A percentile compares a stretch with the other conserved stretches of the same genome.
phyloP scores from a whole-genome alignment of 2,888 invertebrate genomes.

The Drosophila flavopinicola region DNA sequence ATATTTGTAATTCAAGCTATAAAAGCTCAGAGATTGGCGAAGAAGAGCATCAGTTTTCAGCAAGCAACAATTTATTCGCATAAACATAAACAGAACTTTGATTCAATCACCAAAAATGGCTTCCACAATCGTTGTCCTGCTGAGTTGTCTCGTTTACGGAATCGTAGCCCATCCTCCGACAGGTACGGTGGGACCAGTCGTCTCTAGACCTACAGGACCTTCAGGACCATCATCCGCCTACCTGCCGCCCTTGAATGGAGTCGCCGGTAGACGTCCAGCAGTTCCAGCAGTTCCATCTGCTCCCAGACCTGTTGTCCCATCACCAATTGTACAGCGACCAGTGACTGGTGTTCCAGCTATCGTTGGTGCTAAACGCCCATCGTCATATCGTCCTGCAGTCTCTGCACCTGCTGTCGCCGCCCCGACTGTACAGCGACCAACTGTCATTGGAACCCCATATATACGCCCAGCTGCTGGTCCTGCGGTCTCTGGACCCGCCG shows the following conservation, averaged over 20 bases:
- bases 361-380: neutral
- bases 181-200: neutral
- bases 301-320: neutral
- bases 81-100: neutral
- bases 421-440: neutral
- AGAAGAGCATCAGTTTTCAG: slow-evolving; percentile 7
- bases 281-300: neutral
- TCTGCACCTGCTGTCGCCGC: neutral
- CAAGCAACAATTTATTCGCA: neutral
- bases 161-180: neutral
- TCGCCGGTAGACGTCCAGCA: neutral
- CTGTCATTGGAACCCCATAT: neutral
- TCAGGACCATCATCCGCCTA: neutral
- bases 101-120: slow-evolving; percentile 12
- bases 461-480: neutral
- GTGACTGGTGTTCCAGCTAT: neutral
- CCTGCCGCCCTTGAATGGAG: neutral
- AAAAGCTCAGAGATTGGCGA: neutral
- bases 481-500: neutral
- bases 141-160: slow-evolving; percentile 18
- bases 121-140: slow-evolving; percentile 7
- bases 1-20: neutral
- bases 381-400: neutral
- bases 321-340: neutral
- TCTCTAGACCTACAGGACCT: neutral